Evolutionary conservation across 1,140 invertebrate species (phyloP), one percentile per base, ranked within the genome.

Genomic region (Leptopilina clavipes): DNA sequence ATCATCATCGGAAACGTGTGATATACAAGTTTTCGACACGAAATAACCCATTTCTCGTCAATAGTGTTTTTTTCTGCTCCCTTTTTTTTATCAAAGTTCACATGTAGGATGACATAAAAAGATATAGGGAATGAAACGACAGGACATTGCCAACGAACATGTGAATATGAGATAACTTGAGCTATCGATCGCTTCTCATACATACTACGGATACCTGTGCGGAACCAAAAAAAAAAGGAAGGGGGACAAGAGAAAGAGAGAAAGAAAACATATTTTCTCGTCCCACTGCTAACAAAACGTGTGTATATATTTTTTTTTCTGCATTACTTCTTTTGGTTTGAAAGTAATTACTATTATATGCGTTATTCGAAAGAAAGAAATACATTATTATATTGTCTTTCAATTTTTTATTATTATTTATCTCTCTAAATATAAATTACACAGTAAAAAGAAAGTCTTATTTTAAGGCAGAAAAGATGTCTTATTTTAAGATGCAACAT

Each of bases 91-190:
- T 65, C 10, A 7, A 65, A 65, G 19, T 31, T 25, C 56, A 65
- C 22, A 25, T 25, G 19, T 22, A 65, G 22, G 22, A 65, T 65
- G 22, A 14, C 19, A 25, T 22, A 65, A 65, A 65, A 65, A 65
- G 56, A 31, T 65, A 65, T 22, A 65, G 56, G 56, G 9, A 83
- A 83, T 74, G 77, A 81, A 74, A 76, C 48, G 71, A 43, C 70
- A 65, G 72, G 76, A 81, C 76, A 78, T 77, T 81, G 78, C 56
- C 78, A 65, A 73, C 76, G 75, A 40, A 74, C 75, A 79, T 80
- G 71, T 54, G 79, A 83, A 83, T 79, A 81, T 76, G 76, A 70
- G 79, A 81, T 83, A 78, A 79, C 76, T 80, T 79, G 45, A 75
- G 76, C 72, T 76, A 83, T 83, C 82, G 82, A 83, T 83, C 80